Base-by-base conservation (phyloP, 1,140 invertebrate genomes). In the Hyles euphorbiae region DNA sequence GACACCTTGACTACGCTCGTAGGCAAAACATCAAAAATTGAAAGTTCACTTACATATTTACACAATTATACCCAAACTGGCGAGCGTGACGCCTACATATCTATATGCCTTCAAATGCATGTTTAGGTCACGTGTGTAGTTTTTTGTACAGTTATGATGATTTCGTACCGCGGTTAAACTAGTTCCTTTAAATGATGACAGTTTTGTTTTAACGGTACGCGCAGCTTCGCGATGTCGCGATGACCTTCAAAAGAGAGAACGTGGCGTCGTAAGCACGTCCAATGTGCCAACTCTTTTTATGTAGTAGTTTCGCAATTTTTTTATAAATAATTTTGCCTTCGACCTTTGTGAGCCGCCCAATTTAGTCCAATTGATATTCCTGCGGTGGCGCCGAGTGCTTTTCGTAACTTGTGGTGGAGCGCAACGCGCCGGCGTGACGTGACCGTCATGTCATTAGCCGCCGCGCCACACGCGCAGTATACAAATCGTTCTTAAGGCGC, bases 221-320 rank as follows among this genome's bases (percentile, higher is more conserved):
- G 78, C 73, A 78, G 69, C 61, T 67, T 71, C 60, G 72, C 64
- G 36, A 56, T 56, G 56, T 78, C 84, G 87, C n/a, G n/a, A n/a
- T n/a, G n/a, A n/a, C 86, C 82, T 88, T 87, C 83, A 83, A 84
- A 87, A 86, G 82, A 87, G 81, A 88, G 83, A 87, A 86, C 78
- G 84, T 70, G 60, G 72, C 71, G 69, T 76, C 73, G 76, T 70
- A 67, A 78, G 75, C 86, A 88, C 85, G 85, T 88, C 71, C 80
- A 80, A 81, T 87, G 81, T 78, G 75, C 78, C 82, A 88, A 88
- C 83, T 83, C 74, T 84, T 83, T 83, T 86, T 74, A 83, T 72
- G 76, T 79, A 61, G 65, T 60, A 50, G 71, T 88, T 88, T 88
- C 83, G 85, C 68, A 87, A 88, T 84, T 83, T 85, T 40, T 75